Evolutionary conservation across 2,888 invertebrate genomes (phyloP), one percentile per base, ranked within the genome.

Genomic region (Acanthopleura granulata): DNA sequence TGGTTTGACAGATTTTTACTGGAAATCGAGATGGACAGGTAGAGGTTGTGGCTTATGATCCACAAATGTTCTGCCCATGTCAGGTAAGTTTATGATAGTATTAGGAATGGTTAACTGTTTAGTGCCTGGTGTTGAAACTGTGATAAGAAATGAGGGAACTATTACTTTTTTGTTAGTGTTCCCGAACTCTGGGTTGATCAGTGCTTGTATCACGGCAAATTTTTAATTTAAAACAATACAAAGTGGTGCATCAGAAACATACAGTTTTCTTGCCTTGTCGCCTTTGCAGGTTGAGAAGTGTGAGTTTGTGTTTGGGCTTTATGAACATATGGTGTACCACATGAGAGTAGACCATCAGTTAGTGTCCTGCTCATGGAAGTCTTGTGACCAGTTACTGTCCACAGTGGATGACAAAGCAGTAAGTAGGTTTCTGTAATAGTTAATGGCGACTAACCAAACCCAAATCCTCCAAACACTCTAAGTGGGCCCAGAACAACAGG

Each of bases 21-120:
- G 85, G 86, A 1, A 83, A 83, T 77, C 76, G 82, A 49, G 78
- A 83, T 62, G 86, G 86, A 15, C 62, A 76, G n/a, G 81, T 83
- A n/a, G 83, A 84, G 72, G 78, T 79, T 18, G 29, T 82, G 4
- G 77, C 78, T 11, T 29, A 80, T 29, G 72, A 76, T 50, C 72
- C 75, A 16, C 49, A 78, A 72, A 73, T 70, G n/a, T 74, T 51
- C 71, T 78, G 75, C 72, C 22, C 77, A 15, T 81, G 81, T 75
- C 73, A 75, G 77, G 81, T 50, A 0, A 22, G n/a, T 22, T n/a
- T 51, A 40, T n/a, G n/a, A n/a, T n/a, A n/a, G n/a, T n/a, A n/a
- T n/a, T n/a, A 40, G 4, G 22, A 72, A 72, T 72, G 15, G 49
- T 30, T 1, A 40, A 9, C 18, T 18, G 40, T 40, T 40, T 40